These are phyloP conservation scores for Bathynomus jamesi DNA, from an alignment of 1,140 invertebrate genomes.

Conservation along the genomic window DNA sequence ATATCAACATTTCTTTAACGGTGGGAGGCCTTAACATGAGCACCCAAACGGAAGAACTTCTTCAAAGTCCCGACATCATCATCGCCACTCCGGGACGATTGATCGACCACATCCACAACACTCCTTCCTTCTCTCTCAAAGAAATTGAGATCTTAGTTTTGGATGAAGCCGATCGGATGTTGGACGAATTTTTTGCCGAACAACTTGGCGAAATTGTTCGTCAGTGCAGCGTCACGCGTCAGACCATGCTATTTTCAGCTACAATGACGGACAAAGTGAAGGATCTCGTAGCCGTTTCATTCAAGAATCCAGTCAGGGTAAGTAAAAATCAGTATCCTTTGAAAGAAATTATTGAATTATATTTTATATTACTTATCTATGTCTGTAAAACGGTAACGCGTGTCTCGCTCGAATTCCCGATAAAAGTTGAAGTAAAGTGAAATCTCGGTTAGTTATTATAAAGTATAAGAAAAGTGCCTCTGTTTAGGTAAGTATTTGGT, in stretches of 20 bases:
- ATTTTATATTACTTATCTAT: no score
- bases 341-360: no score
- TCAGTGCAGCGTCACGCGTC: constrained; percentile 82
- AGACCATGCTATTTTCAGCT: constrained; percentile 95
- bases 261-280: constrained; percentile 97
- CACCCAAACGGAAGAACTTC: constrained; percentile 43
- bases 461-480: no score
- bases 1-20: constrained; percentile 67
- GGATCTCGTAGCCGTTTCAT: constrained; percentile 82
- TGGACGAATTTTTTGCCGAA: constrained; percentile 96
- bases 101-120: constrained; percentile 95
- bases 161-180: constrained; percentile 94
- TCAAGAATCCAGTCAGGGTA: constrained; percentile 84
- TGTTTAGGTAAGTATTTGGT: no score
- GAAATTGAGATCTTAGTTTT: constrained; percentile 89
- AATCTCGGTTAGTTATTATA: no score
- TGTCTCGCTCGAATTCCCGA: no score
- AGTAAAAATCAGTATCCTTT: constrained; percentile 40
- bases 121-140: constrained; percentile 80
- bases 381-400: no score
- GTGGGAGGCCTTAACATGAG: constrained; percentile 92
- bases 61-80: constrained; percentile 89
- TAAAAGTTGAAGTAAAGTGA: no score
- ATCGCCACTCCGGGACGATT: constrained; percentile 96
- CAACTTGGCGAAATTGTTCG: constrained; percentile 95